Base-by-base conservation (phyloP, 2,888 invertebrate genomes). In the Leptopilina myrica region DNA sequence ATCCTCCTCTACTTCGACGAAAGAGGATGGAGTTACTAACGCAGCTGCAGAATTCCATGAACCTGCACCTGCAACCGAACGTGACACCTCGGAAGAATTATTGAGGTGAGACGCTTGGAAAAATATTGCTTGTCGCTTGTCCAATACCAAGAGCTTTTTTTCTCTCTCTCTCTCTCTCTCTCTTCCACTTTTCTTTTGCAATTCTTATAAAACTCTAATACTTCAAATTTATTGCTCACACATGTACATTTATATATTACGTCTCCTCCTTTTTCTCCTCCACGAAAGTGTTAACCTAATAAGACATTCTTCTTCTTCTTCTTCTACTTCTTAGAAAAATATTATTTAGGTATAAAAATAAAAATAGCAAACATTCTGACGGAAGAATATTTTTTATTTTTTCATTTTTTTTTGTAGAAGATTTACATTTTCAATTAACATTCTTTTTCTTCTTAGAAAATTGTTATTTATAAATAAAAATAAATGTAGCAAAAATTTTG, bases 81-180 rank as follows among this genome's bases (percentile, higher is more conserved):
- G 86, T 49, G 88, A 89, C 66, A 82, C 86, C 33, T 81, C 86
- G 64, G 90, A 89, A 67, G 89, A 90, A 82, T 85, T 88, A 81
- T 86, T 86, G 79, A 88, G 89, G 90, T 90, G 83, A 80, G 84
- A 73, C 56, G 73, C 73, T 73, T 49, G 49, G 49, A 11, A 56
- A 56, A 73, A 59, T 73, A 56, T 76, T 8, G 14, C 67, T 59
- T 40, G 26, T 40, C 46, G 49, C 20, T 67, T 67, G 26, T 53
- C 15, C 46, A 78, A 64, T 76, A 56, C 67, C 46, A 20, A 43
- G 49, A 46, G 46, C 62, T 66, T 76, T 66, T 49, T 49, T 12
- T 46, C n/a, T n/a, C n/a, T n/a, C n/a, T n/a, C n/a, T 46, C 7
- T 11, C 12, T 49, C 11, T 49, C 49, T 49, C 12, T 9, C 11